Conservation (phyloP, 1,140 invertebrate species). For the Battus philenor region DNA sequence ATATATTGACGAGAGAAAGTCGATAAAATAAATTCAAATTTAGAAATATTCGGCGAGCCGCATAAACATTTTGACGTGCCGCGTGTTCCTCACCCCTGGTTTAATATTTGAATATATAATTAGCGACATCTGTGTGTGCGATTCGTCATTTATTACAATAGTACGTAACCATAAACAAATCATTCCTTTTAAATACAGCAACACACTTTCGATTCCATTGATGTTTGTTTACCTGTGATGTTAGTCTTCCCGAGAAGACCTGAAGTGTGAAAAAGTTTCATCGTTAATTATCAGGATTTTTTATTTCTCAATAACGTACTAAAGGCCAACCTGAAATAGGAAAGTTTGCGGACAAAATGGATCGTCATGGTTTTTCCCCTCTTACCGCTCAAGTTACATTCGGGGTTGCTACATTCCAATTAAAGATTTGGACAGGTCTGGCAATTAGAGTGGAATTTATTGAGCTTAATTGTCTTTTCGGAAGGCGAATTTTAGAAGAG, state of each 20-base stretch:
- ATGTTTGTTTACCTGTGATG: constrained; percentile 73
- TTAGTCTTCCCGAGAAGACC: constrained; percentile 78
- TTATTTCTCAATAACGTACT: constrained; percentile 50
- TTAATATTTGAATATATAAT: too few species aligned
- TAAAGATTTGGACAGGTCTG: constrained; percentile 52
- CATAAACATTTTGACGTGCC: too few species aligned
- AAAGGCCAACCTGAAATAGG: constrained; percentile 71
- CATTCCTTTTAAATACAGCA: constrained; percentile 51
- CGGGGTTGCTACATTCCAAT: constrained; percentile 48
- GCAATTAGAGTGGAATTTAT: constrained; percentile 62
- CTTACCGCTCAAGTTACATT: constrained; percentile 35
- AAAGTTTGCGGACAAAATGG: constrained; percentile 65
- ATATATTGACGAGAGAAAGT: too few species aligned
- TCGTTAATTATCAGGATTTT: constrained; percentile 61
- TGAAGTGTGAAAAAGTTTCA: constrained; percentile 75
- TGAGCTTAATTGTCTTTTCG: constrained; percentile 44
- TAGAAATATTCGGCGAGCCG: too few species aligned
- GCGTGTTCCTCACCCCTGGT: too few species aligned
- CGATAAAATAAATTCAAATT: too few species aligned
- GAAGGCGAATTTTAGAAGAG: constrained; percentile 40
- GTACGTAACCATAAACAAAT: constrained; percentile 38
- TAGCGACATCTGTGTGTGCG: too few species aligned
- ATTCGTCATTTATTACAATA: constrained; percentile 20
- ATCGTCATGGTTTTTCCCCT: constrained; percentile 46
- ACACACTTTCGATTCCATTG: constrained; percentile 44